These are phyloP conservation scores for Urophycis tenuis DNA, from an alignment of 2,797 vertebrate genomes.

Conservation along the genomic window DNA sequence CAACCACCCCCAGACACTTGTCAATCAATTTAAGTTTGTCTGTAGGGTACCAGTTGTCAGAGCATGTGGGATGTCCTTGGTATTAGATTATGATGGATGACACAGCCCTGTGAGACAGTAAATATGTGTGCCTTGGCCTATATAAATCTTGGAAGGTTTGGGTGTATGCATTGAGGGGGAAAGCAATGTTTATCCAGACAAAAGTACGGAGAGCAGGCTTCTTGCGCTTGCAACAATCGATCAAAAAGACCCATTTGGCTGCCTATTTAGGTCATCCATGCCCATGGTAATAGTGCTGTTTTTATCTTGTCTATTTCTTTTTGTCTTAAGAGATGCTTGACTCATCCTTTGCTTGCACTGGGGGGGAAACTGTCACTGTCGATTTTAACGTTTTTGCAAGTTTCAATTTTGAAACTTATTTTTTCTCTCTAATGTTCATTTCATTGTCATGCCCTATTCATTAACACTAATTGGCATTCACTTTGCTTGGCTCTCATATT, in stretches of 20 bases:
- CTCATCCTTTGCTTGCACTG: background rate
- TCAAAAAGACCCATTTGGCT: conserved; percentile 8
- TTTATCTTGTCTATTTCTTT: background rate
- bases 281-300: background rate
- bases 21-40: conserved; percentile 59
- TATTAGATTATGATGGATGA: conserved; percentile 66
- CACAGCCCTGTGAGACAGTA: conserved; percentile 46
- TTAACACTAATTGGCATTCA: background rate
- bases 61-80: conserved; percentile 61
- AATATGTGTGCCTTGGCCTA: conserved; percentile 56
- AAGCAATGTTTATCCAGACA: conserved; percentile 26
- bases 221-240: conserved; percentile 17
- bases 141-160: conserved; percentile 54
- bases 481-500: background rate
- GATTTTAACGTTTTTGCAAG: background rate
- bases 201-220: conserved; percentile 5
- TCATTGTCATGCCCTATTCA: background rate
- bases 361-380: background rate
- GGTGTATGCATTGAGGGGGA: conserved; percentile 20
- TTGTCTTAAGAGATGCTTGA: background rate
- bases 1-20: conserved; percentile 21
- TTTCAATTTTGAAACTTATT: conserved; percentile 6
- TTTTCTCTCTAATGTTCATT: no score
- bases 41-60: conserved; percentile 55
- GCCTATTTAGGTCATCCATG: background rate